Evolutionary conservation across 2,113 vertebrate species (phyloP).

Genomic region (Numenius arquata): DNA sequence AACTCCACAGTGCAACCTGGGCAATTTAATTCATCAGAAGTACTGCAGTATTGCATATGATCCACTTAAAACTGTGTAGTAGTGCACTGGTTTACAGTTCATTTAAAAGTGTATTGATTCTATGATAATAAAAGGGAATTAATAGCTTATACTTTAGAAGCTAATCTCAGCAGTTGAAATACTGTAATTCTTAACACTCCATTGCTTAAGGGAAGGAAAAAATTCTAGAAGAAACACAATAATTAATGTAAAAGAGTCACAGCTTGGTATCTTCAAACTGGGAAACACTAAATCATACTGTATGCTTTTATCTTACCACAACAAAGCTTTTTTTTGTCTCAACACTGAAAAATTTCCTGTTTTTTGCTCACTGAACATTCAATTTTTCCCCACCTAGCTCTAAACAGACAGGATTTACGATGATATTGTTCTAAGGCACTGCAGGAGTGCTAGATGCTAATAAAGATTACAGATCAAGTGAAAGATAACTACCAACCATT

Average conservation of each 20-base stretch:
- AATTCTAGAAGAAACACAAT: neutral
- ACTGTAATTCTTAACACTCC: neutral
- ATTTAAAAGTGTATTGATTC: neutral
- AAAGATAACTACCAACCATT: slow-evolving; percentile 59
- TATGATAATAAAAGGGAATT: neutral
- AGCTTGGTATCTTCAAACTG: neutral
- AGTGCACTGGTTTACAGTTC: neutral
- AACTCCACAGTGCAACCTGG: neutral
- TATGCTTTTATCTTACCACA: neutral
- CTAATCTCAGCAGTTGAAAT: neutral
- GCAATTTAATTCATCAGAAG: slow-evolving; percentile 41
- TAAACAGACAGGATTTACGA: slow-evolving; percentile 54
- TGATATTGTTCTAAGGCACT: slow-evolving; percentile 51
- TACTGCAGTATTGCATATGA: neutral
- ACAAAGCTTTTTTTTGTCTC: neutral
- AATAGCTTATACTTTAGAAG: neutral
- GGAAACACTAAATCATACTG: neutral
- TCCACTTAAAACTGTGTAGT: neutral
- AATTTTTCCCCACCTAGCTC: slow-evolving; percentile 6
- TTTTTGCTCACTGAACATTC: neutral
- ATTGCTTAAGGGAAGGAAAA: neutral
- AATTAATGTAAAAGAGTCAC: neutral
- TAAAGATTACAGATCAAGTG: slow-evolving; percentile 67
- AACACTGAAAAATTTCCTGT: neutral
- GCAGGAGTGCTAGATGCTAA: slow-evolving; percentile 62